Evolutionary conservation across 2,888 invertebrate genomes (phyloP).

Genomic region (Trileptium ribeirensis): DNA sequence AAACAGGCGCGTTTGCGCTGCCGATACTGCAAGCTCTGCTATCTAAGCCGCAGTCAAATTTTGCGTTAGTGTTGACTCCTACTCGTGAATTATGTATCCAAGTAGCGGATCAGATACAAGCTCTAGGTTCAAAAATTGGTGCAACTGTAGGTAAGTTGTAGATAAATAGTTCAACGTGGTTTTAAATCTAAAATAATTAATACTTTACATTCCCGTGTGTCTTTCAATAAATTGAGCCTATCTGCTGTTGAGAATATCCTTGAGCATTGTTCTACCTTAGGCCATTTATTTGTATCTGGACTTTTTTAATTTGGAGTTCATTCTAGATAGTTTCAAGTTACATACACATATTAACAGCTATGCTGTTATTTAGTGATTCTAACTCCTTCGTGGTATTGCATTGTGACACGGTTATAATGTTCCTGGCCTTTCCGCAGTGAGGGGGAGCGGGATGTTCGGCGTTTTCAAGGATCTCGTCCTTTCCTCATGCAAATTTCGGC

Average conservation of each 20-base stretch:
- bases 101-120: constrained; percentile 96
- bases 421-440: too few relatives aligned
- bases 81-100: constrained; percentile 96
- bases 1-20: constrained; percentile 93
- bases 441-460: too few relatives aligned
- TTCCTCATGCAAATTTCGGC: too few relatives aligned
- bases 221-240: constrained; percentile 7
- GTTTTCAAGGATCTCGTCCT: too few relatives aligned
- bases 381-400: too few relatives aligned
- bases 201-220: background rate
- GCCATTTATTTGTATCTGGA: too few relatives aligned
- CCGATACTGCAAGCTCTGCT: constrained; percentile 86
- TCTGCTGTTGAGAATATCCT: background rate
- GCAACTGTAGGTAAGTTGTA: constrained; percentile 69
- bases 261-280: background rate
- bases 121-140: constrained; percentile 77
- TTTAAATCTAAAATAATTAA: background rate
- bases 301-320: too few relatives aligned
- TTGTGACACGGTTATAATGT: too few relatives aligned
- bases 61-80: constrained; percentile 84
- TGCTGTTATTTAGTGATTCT: too few relatives aligned
- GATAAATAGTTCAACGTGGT: too few relatives aligned
- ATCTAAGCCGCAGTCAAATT: constrained; percentile 84
- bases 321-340: too few relatives aligned
- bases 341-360: too few relatives aligned